Conservation (phyloP, 2,113 vertebrate species). For the Paracanthobrama guichenoti region DNA sequence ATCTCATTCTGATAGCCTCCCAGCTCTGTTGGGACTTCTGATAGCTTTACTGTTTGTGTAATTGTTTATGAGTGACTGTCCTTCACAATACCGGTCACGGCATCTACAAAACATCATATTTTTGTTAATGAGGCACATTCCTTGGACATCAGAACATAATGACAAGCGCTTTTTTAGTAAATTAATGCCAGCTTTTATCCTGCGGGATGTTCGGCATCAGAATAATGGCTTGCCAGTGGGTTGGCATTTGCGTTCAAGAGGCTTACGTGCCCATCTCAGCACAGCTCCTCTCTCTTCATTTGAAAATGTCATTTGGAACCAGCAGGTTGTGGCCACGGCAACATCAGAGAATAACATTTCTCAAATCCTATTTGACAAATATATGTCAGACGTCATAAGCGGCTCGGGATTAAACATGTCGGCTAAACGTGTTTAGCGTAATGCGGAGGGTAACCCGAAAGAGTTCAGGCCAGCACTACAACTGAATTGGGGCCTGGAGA, state of each 20-base stretch:
- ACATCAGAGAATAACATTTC: slow-evolving; percentile 60
- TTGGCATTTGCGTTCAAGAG: slow-evolving; percentile 43
- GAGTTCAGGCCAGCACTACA: slow-evolving; percentile 30
- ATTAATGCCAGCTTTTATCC: slow-evolving; percentile 31
- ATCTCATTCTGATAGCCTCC: slow-evolving; percentile 37
- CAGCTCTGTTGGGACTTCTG: slow-evolving; percentile 37
- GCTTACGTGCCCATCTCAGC: slow-evolving; percentile 5
- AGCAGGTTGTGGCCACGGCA: slow-evolving; percentile 34
- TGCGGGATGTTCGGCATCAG: slow-evolving; percentile 18
- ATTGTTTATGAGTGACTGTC: slow-evolving; percentile 8
- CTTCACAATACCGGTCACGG: neutral
- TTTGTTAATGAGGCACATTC: slow-evolving; percentile 15
- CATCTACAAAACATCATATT: neutral
- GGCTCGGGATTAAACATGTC: slow-evolving; percentile 56
- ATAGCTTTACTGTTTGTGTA: slow-evolving; percentile 36
- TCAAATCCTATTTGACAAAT: slow-evolving; percentile 54
- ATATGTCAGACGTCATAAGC: slow-evolving; percentile 55
- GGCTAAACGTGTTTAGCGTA: slow-evolving; percentile 47
- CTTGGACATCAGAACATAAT: slow-evolving; percentile 21
- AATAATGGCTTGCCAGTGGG: slow-evolving; percentile 39
- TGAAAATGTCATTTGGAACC: slow-evolving; percentile 48
- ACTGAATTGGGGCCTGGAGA: slow-evolving; percentile 6
- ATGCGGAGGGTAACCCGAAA: slow-evolving; percentile 33
- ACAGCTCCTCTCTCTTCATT: slow-evolving; percentile 28
- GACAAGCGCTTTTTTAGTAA: neutral